Evolutionary conservation across 2,113 vertebrate species (phyloP).

Genomic region (Zosterops hypoxanthus): DNA sequence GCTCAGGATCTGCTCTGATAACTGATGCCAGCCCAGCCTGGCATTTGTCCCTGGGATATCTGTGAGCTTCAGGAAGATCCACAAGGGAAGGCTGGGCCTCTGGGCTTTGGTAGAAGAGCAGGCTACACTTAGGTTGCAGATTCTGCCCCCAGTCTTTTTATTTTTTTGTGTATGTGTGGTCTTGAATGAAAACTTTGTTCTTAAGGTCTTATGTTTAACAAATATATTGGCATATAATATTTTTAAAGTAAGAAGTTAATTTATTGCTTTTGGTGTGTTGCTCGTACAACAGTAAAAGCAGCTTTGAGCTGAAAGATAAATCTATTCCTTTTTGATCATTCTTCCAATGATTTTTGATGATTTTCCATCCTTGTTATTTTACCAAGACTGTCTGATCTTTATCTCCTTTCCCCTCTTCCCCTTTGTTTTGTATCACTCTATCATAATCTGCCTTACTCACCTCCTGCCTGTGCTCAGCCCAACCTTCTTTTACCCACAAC

Average conservation of each 20-base stretch:
- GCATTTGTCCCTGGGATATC: neutral
- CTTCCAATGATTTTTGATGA: neutral
- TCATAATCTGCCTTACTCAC: neutral
- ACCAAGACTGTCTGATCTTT: neutral
- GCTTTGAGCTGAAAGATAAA: neutral
- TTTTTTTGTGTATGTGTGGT: neutral
- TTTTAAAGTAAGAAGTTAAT: neutral
- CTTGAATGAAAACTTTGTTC: neutral
- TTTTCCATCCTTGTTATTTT: neutral
- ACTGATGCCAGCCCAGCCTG: neutral
- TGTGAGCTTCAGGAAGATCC: neutral
- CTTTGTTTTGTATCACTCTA: neutral
- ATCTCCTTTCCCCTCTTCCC: neutral
- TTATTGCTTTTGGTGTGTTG: fast-evolving
- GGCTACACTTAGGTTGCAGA: neutral
- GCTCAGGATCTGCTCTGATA: neutral
- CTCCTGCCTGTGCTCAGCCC: neutral
- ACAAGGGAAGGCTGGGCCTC: neutral
- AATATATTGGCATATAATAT: fast-evolving
- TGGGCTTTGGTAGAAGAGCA: neutral
- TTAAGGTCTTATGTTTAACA: neutral
- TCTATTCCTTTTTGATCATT: neutral
- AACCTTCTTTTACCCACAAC: neutral
- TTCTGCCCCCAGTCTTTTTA: fast-evolving
- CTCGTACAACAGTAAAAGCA: neutral